Evolutionary conservation across 2,888 invertebrate genomes (phyloP), one percentile per base, ranked within the genome.

Genomic region (Rotaria socialis): DNA sequence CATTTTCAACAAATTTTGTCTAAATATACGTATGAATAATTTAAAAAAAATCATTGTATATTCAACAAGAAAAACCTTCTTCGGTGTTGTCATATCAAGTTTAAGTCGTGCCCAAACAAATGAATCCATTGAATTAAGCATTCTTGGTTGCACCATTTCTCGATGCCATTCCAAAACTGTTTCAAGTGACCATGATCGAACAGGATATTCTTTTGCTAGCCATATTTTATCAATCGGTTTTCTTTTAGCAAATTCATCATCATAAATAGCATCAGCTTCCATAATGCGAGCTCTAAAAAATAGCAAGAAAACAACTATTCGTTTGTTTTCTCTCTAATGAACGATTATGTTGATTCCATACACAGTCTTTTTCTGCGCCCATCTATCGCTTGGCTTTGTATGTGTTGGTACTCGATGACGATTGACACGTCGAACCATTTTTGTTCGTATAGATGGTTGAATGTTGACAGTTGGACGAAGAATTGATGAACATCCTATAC

Each of bases 161-260:
- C 75, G n/a, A 84, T 86, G 86, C 85, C 74, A 86, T 5, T 85
- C 16, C 41, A 86, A 85, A 27, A 85, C 86, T 27, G 85, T 85
- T 47, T 86, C 86, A 24, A 86, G 55, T 16, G 56, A 74, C 47
- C 85, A 85, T 24, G 58, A 56, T 85, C 74, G 86, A 43, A 56
- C 56, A 52, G 67, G 85, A 60, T 86, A 86, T 56, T 86, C 86
- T 27, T 86, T 85, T n/a, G 56, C 75, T 56, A 86, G 35, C 86
- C 86, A 86, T 47, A 86, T 80, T 27, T 58, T 55, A 85, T 86
- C 86, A 27, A 86, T 85, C 11, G 85, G 58, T 85, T 86, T 74
- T 47, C 85, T 67, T 22, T 86, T 55, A 41, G 86, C 55, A 11
- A 86, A 22, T 27, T 58, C 50, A 58, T 86, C 85, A 84, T 86